Evolutionary conservation across 2,888 invertebrate species (phyloP), one percentile per base, ranked within the genome.

Genomic region (Drosophila lutescens): DNA sequence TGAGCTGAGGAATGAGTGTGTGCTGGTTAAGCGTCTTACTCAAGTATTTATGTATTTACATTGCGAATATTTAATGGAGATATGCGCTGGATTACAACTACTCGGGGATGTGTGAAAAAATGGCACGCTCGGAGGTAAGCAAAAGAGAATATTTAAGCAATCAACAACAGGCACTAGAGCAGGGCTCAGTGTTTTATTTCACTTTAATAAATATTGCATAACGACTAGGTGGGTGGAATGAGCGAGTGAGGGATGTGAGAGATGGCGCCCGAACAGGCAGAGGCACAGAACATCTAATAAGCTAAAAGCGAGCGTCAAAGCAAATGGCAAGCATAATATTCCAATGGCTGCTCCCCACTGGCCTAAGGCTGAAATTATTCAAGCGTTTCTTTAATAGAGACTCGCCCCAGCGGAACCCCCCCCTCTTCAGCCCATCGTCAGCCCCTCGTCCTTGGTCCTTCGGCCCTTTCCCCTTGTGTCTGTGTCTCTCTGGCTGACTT

Each of bases 1-100:
- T 17, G 54, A 8, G 47, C n/a, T 46, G 44, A 51, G 46, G 32
- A 10, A 36, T 34, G 67, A 47, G 51, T 15, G 76, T 46, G 69
- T 63, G 74, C 76, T 58, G 65, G 78, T 74, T 88, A 86, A 86
- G 86, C 88, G 74, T 83, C 86, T 83, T 88, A 83, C 88, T 83
- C 60, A 80, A 72, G 84, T 88, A 83, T 88, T 83, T 88, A 86
- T 86, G 84, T 86, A 83, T 83, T 88, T 83, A 83, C 83, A 86
- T 88, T 88, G 88, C 78, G 88, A 76, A 83, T 88, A 86, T 88
- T 83, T 88, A 83, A 83, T 83, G 62, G 76, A 78, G 83, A 88
- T 83, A 78, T 88, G 84, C 76, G 68, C 72, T 55, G 76, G 83
- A 83, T 83, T 88, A 88, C 83, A 88, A 81, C 81, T 78, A 80